Base-by-base conservation (phyloP, 1,140 invertebrate species). In the Eupristina koningsbergeri region DNA sequence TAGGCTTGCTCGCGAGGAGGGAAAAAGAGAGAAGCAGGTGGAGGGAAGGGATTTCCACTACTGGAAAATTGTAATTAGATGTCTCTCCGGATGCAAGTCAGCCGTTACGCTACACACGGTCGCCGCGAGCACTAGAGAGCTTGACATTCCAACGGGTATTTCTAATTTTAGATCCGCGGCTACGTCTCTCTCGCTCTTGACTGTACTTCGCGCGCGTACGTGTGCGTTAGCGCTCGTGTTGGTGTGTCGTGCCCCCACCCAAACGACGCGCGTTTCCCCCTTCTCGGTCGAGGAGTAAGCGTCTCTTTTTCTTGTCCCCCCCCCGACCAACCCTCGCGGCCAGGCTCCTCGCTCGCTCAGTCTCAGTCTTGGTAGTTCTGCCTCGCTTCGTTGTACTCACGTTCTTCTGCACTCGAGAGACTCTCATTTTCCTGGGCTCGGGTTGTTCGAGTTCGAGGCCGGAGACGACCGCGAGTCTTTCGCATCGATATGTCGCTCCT, bases 121-220 rank as follows among this genome's bases (percentile, higher is more conserved):
- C 41, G 41, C 47, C 29, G 26, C 50, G n/a, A 45, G 53, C 8
- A 29, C 31, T 8, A 26, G 19, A 36, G 50, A 73, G 34, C 47
- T 39, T 19, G 39, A 39, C 80, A 81, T 75, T 81, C 80, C 69
- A 81, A 81, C 71, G 80, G 80, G 58, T 81, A 81, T 81, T 81
- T 81, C 80, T 81, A 81, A 81, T 81, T 81, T 81, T 75, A 81
- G 80, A 81, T 36, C 34, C 69, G n/a, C 71, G 50, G 41, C 36
- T 76, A 29, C 58, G 0, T 58, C 47, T 31, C 63, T 39, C 26
- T 36, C 50, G 34, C 31, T 19, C 47, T 36, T 45, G 1, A 41
- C 58, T 7, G 58, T 31, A 15, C 29, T 45, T 26, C 19, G 64
- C 76, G 31, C 15, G 31, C 34, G 67, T 15, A 17, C 50, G 50